These are phyloP conservation scores for Chelonus insularis DNA, from an alignment of 1,140 invertebrate species.

Conservation along the genomic window DNA sequence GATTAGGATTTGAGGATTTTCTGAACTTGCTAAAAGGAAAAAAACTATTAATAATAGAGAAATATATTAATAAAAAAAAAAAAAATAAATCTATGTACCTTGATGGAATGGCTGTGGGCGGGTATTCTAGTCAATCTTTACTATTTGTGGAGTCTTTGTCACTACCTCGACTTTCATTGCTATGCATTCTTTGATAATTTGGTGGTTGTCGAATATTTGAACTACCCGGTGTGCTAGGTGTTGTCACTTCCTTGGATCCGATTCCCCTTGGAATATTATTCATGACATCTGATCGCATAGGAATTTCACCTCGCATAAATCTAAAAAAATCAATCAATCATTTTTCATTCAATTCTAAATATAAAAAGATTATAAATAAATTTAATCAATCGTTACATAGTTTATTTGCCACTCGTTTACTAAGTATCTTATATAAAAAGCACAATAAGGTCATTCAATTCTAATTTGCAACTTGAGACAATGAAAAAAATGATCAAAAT, in stretches of 20 bases:
- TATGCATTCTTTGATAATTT: slow-evolving; percentile 82
- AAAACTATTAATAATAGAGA: background rate
- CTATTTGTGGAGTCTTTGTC: slow-evolving; percentile 67
- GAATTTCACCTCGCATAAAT: slow-evolving; percentile 79
- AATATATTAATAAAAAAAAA: background rate
- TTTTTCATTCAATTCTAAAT: no score
- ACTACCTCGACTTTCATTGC: slow-evolving; percentile 75
- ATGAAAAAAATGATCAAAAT: no score
- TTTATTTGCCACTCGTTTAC: no score
- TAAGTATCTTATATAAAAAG: no score
- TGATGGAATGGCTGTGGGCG: slow-evolving; percentile 56
- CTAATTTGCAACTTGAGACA: no score
- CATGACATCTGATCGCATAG: slow-evolving; percentile 41
- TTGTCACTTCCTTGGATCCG: slow-evolving; percentile 53
- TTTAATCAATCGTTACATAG: no score
- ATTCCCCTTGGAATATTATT: slow-evolving; percentile 44
- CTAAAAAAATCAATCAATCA: slow-evolving; percentile 53
- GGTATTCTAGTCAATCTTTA: slow-evolving; percentile 75
- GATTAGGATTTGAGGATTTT: slow-evolving; percentile 68
- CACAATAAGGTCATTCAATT: no score
- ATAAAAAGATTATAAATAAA: no score
- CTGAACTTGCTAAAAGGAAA: slow-evolving; percentile 56
- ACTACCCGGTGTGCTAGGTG: slow-evolving; percentile 70
- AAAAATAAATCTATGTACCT: slow-evolving; percentile 35
- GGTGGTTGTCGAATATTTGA: slow-evolving; percentile 67